Evolutionary conservation across 1,140 invertebrate species (phyloP), one percentile per base, ranked within the genome.

Genomic region (Colletes latitarsis): DNA sequence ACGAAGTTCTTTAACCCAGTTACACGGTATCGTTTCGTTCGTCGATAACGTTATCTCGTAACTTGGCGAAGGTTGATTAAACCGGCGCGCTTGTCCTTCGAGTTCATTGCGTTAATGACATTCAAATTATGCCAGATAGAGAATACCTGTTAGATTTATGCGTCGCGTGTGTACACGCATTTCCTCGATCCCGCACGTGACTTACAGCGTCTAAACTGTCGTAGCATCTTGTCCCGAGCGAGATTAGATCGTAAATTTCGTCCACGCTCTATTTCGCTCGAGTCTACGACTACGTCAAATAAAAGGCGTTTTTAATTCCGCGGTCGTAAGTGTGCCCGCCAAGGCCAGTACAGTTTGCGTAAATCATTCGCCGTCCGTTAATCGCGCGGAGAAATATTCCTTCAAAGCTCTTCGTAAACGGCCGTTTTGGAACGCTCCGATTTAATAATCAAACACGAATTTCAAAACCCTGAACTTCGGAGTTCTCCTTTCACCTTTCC

Each of bases 101-200:
- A 41, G 15, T 63, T 53, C 46, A 19, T 17, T 43, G n/a, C 52
- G 76, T 63, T 53, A 55, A 58, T 30, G 64, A 41, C 17, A 21
- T 72, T 52, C 58, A 62, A 43, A 72, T 58, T 58, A 63, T 52
- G 41, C n/a, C 14, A 17, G 6, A 43, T 30, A 60, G 14, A n/a
- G 8, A 43, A 60, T 63, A 43, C 58, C 69, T 63, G 52, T 19
- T 49, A 64, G 43, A 77, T 69, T 69, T 60, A 68, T 19, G 14
- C 49, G 43, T 58, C 41, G 21, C 64, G 55, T 30, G 66, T 60
- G 19, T 6, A 60, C 17, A n/a, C 10, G 6, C 39, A 46, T 49
- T n/a, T 69, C 53, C n/a, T 41, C 14, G 14, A 12, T 75, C 30
- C 30, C 21, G 8, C n/a, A 9, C 57, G 9, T 17, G 57, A 39